Base-by-base conservation (phyloP, 2,888 invertebrate genomes). In the Dione vanillae region DNA sequence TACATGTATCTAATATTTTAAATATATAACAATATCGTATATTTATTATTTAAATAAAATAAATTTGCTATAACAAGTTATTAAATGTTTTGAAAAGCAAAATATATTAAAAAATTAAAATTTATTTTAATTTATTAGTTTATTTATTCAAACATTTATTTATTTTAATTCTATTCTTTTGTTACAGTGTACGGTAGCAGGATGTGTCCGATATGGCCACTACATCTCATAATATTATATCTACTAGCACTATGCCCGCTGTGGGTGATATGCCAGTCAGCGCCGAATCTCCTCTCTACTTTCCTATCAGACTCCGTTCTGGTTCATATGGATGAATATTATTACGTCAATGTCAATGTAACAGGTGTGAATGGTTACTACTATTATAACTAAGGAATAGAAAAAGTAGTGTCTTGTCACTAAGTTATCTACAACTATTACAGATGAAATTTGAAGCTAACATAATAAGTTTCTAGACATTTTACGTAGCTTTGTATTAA, bases 131-230 rank as follows among this genome's bases (percentile, higher is more conserved):
- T 3, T 37, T 37, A 37, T 7, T 7, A 37, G 37, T 7, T 7
- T 37, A 37, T n/a, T n/a, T n/a, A n/a, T n/a, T n/a, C n/a, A n/a
- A n/a, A n/a, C n/a, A n/a, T 40, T 40, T 49, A 49, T 20, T 49
- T 20, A 20, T 49, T 49, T 19, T 58, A 54, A 12, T 59, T 35
- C 35, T 45, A 43, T 49, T 65, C 40, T 49, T 77, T 75, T 72
- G 75, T 82, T 69, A 71, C 82, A 79, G 78, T 77, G 77, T 68
- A 62, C 62, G 27, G 75, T 78, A 80, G 75, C 83, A 88, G 74
- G 75, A 95, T 95, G 95, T 95, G 95, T 90, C 95, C 95, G 6
- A 87, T 95, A 80, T 95, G 94, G 94, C 95, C 95, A 43, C 80
- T 95, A 40, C 95, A 95, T 82, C 87, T 94, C 72, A 86, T 95